Evolutionary conservation across 2,888 invertebrate species (phyloP).

Genomic region (Dioctria rufipes): DNA sequence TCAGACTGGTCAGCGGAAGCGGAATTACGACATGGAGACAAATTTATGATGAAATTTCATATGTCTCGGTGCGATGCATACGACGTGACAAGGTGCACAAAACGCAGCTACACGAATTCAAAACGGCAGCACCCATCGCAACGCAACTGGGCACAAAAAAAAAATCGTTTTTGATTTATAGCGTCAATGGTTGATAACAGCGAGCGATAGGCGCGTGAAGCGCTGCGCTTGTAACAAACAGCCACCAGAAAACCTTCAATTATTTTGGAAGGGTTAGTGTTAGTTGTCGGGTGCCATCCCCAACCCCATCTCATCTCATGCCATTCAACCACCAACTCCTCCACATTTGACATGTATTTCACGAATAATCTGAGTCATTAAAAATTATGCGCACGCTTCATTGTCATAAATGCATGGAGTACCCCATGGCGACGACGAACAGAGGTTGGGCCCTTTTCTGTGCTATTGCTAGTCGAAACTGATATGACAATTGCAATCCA

Average conservation of each 20-base stretch:
- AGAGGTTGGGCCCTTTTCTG: slow-evolving; percentile 13
- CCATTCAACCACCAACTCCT: background rate
- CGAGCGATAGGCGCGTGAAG: slow-evolving; percentile 27
- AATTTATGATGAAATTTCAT: slow-evolving; percentile 52
- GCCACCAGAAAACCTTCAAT: slow-evolving; percentile 45
- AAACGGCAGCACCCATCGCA: background rate
- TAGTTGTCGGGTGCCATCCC: too few relatives aligned
- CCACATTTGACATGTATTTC: slow-evolving; percentile 47
- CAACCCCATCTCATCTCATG: too few relatives aligned
- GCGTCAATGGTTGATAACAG: slow-evolving; percentile 36
- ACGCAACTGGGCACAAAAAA: background rate
- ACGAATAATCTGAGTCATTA: slow-evolving; percentile 53
- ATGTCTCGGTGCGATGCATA: slow-evolving; percentile 15
- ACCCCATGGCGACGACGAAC: background rate
- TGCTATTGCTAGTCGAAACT: slow-evolving; percentile 12
- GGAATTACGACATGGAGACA: slow-evolving; percentile 46
- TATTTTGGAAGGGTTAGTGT: background rate
- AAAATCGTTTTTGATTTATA: slow-evolving; percentile 50
- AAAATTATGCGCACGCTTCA: slow-evolving; percentile 54
- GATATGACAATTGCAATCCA: slow-evolving; percentile 55
- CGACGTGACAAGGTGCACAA: background rate
- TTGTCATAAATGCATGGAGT: slow-evolving; percentile 39
- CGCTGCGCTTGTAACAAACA: slow-evolving; percentile 33
- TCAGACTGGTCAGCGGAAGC: slow-evolving; percentile 10
- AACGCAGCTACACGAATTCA: slow-evolving; percentile 25